These are phyloP conservation scores for Anticlea derivata DNA, from an alignment of 2,888 invertebrate genomes.

Conservation along the genomic window DNA sequence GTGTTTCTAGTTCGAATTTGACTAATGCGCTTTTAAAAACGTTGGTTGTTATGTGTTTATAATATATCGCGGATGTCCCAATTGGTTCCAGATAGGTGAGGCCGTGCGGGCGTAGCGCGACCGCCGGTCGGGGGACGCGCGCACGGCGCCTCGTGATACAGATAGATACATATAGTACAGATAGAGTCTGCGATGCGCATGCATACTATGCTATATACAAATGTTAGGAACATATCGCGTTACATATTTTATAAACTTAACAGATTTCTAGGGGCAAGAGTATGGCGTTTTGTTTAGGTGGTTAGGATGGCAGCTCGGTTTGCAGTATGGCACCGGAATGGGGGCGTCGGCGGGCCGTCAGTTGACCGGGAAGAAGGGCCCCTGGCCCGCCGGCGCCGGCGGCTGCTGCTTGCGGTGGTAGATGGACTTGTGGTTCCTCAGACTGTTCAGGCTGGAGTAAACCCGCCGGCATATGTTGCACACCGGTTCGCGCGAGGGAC, in stretches of 20 bases:
- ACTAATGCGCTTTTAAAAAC: constrained; percentile 78
- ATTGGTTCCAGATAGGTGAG: constrained; percentile 78
- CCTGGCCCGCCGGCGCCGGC: constrained; percentile 57
- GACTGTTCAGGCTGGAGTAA: constrained; percentile 95
- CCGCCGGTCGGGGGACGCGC: constrained; percentile 6
- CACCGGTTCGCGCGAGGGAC: constrained; percentile 94
- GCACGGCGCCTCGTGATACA: constrained; percentile 38
- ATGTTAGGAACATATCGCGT: constrained; percentile 82
- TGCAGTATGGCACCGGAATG: constrained; percentile 65
- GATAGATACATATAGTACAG: constrained; percentile 72
- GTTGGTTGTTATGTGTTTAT: constrained; percentile 84
- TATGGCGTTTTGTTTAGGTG: constrained; percentile 74
- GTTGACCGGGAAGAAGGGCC: constrained; percentile 42
- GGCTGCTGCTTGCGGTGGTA: constrained; percentile 94
- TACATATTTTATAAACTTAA: constrained; percentile 69
- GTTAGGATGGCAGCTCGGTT: constrained; percentile 76
- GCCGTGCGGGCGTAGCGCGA: constrained; percentile 18
- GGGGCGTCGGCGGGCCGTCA: constrained; percentile 37
- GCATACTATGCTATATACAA: constrained; percentile 83
- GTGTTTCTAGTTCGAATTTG: constrained; percentile 65
- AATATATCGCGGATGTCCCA: constrained; percentile 80
- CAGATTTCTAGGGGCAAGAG: constrained; percentile 78
- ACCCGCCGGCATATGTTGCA: constrained; percentile 96
- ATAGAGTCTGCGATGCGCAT: constrained; percentile 77
- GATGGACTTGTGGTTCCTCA: constrained; percentile 96